phyloP scores from a whole-genome alignment of 2,797 vertebrate species.

The Notoglanidium macrostoma region DNA sequence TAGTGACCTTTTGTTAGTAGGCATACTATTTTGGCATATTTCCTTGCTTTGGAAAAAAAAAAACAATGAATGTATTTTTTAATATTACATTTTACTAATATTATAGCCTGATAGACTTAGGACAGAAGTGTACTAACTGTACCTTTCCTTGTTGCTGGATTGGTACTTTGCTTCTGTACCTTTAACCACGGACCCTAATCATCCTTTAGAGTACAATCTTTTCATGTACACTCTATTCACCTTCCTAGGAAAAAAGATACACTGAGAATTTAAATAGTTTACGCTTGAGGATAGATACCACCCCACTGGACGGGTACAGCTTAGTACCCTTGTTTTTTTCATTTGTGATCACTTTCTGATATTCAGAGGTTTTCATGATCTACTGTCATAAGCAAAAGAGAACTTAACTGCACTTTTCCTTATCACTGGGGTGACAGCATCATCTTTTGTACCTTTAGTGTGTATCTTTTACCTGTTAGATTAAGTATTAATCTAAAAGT shows the following conservation, averaged over 20 bases:
- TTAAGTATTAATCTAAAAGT: neutral
- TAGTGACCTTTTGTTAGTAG: neutral
- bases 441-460: neutral
- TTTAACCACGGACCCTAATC: neutral
- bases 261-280: neutral
- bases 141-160: neutral
- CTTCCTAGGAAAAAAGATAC: neutral
- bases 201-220: neutral
- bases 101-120: neutral
- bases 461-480: neutral
- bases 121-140: neutral
- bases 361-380: neutral
- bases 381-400: neutral
- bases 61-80: neutral
- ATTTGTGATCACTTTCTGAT: neutral
- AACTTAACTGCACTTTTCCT: neutral
- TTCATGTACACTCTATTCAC: neutral
- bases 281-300: neutral
- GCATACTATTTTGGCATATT: neutral
- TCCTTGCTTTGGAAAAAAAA: neutral
- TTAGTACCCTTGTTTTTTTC: neutral
- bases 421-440: neutral
- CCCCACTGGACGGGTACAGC: neutral
- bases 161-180: neutral
- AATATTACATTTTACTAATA: too few species aligned